A percentile compares a stretch with the other conserved stretches of the same genome.
phyloP scores from a whole-genome alignment of 1,140 invertebrate species.

The Apocrypta bakeri region DNA sequence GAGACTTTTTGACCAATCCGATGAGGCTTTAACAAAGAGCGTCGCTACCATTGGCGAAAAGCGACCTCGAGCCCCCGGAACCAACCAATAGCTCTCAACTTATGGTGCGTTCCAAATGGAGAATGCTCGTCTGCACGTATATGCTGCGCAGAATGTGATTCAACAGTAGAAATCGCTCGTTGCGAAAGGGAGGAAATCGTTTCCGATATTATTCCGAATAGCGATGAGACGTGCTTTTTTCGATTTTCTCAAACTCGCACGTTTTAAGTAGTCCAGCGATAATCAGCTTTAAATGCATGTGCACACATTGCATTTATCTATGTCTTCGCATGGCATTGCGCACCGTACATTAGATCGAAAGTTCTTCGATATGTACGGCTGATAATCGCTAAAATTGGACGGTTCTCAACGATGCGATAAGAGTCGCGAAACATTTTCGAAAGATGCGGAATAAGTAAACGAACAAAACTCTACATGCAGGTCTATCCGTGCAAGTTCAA shows the following conservation, averaged over 20 bases:
- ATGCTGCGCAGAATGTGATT: not conserved
- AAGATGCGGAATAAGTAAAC: not conserved
- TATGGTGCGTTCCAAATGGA: not conserved
- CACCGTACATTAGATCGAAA: too few species aligned
- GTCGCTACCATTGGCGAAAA: not conserved
- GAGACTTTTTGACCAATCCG: not conserved
- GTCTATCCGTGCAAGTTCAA: not conserved
- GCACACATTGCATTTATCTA: too few species aligned
- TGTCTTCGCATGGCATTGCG: too few species aligned
- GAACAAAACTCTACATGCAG: too few species aligned
- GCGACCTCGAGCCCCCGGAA: not conserved
- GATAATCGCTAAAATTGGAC: not conserved
- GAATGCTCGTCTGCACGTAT: not conserved
- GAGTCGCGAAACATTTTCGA: not conserved
- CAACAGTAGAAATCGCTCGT: not conserved
- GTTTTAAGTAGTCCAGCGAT: too few species aligned
- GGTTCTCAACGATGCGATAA: not conserved
- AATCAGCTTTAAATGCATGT: too few species aligned
- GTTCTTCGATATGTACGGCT: not conserved
- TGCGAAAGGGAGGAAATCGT: slow-evolving; percentile 1
- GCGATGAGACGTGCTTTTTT: too few species aligned
- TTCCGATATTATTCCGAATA: not conserved
- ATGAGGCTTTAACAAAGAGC: not conserved
- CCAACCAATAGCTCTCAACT: not conserved
- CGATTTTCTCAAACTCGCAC: too few species aligned